phyloP scores from a whole-genome alignment of 2,888 invertebrate species.

The Allacma fusca region DNA sequence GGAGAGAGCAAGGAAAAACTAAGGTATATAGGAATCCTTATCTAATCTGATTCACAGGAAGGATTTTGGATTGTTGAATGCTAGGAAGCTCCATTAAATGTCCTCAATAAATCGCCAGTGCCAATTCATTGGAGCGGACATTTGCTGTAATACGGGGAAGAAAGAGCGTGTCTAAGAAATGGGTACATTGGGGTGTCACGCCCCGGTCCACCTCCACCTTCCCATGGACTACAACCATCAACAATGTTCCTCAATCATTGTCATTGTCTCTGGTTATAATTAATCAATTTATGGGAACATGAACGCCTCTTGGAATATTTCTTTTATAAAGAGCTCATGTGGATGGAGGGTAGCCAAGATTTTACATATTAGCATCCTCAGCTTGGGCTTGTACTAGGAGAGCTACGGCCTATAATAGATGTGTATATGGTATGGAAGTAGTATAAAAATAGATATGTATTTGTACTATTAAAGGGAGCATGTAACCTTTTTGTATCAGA shows the following conservation, averaged over 20 bases:
- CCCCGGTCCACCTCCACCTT: conserved; percentile 47
- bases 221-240: conserved; percentile 23
- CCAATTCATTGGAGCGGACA: conserved; percentile 49
- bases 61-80: conserved; percentile 46
- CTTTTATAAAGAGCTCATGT: not conserved
- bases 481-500: not conserved
- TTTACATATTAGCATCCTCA: not conserved
- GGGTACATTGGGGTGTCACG: conserved; percentile 44
- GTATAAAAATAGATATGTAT: too few relatives aligned
- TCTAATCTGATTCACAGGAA: conserved; percentile 51
- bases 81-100: conserved; percentile 50
- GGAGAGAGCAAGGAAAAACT: conserved; percentile 36
- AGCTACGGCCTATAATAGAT: too few relatives aligned
- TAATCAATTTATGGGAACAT: conserved; percentile 45
- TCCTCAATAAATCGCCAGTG: conserved; percentile 51
- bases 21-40: conserved; percentile 41
- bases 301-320: conserved; percentile 42
- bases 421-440: too few relatives aligned
- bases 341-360: not conserved
- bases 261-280: conserved; percentile 39
- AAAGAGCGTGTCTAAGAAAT: conserved; percentile 45
- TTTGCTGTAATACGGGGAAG: conserved; percentile 47
- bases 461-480: too few relatives aligned
- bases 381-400: too few relatives aligned
- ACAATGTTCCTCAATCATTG: conserved; percentile 41